Base-by-base conservation (phyloP, 2,797 vertebrate genomes). In the Sitta carolinensis region DNA sequence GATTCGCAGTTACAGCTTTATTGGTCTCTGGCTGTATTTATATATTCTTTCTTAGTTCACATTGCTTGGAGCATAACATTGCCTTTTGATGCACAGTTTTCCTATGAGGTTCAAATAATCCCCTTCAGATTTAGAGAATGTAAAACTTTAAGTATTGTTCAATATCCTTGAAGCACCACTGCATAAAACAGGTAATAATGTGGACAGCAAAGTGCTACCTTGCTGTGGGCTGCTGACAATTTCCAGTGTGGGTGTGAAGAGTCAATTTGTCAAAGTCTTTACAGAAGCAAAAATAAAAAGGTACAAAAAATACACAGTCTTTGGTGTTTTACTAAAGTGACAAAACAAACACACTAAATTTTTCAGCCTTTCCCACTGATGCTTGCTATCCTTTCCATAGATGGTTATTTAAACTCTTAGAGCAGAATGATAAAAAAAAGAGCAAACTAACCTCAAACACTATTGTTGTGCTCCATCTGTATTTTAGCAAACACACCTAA, bases 1-100 rank as follows among this genome's bases (percentile, higher is more conserved):
- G 88, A 94, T 94, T 94, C 95, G 67, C 84, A 93, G 93, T 82
- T 84, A 61, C 90, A 94, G 92, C 82, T 95, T 94, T 96, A 95
- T 93, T 82, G 59, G 77, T 95, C 94, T 93, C 84, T 40, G 70
- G 77, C 70, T 95, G 52, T 86, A 90, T 92, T 95, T 90, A 87
- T 70, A 89, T 89, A 86, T 93, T 93, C 91, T 90, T 86, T 86
- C 90, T 82, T 76, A 90, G 73, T 87, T 94, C 87, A 94, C 63
- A 59, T 73, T 86, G 70, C 95, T 90, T 82, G 57, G 77, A 93
- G 90, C 70, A 89, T 90, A 94, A 95, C 63, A 61, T 62, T 78
- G 67, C 76, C 83, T 90, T 90, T 80, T 90, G 59, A 91, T 62
- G 80, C 85, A 80, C 38, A 64, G 64, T 80, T 85, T 84, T 89